phyloP scores from a whole-genome alignment of 1,140 invertebrate genomes.

The Trialeurodes vaporariorum region DNA sequence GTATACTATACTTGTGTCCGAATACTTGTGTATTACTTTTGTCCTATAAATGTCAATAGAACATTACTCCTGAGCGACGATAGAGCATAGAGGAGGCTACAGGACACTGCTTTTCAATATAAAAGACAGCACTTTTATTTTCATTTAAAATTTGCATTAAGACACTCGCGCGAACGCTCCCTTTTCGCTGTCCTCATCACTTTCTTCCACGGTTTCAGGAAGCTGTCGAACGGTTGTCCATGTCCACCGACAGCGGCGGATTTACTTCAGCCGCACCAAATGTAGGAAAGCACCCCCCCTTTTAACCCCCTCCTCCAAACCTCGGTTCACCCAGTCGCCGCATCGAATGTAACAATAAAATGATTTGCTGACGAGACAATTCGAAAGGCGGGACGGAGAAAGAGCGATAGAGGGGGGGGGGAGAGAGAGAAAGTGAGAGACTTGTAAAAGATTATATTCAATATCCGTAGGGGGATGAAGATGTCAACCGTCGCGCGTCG shows the following conservation, averaged over 20 bases:
- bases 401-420: no score
- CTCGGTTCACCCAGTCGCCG: no score
- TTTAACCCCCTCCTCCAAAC: background rate
- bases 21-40: no score
- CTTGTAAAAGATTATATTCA: no score
- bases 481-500: background rate
- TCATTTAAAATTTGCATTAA: background rate
- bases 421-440: no score
- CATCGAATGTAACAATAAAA: background rate
- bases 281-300: background rate
- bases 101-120: background rate
- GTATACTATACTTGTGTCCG: no score
- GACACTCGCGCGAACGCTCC: background rate
- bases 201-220: no score
- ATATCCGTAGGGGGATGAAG: background rate
- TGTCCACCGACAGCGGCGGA: background rate
- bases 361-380: background rate
- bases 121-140: background rate
- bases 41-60: no score
- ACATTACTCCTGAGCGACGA: no score
- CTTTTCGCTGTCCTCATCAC: background rate
- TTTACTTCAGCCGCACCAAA: background rate
- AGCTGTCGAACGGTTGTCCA: background rate
- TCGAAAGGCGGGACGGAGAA: background rate
- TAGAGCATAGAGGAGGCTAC: no score